Percentiles rank a stretch among this genome's conserved stretches.
These are phyloP conservation scores for Rhyacichthys aspro DNA, from an alignment of 2,797 vertebrate genomes.

Conservation along the genomic window DNA sequence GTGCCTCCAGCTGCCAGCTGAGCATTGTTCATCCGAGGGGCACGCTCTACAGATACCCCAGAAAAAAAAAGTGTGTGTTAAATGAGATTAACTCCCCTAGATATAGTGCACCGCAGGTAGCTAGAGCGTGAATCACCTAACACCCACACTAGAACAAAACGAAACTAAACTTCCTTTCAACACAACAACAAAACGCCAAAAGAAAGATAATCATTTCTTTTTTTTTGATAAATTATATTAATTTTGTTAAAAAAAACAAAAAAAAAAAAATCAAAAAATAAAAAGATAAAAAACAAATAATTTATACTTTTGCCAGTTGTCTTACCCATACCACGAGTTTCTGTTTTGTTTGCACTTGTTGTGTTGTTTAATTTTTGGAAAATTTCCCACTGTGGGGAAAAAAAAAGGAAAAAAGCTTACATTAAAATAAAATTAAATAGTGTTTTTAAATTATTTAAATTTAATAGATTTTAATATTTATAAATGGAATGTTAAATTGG, in stretches of 20 bases:
- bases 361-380: constrained; percentile 92
- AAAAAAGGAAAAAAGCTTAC: constrained; percentile 60
- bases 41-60: constrained; percentile 76
- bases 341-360: constrained; percentile 85
- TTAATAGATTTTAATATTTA: too few relatives aligned
- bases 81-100: constrained; percentile 72
- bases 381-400: constrained; percentile 85
- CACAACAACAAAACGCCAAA: constrained; percentile 33
- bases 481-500: too few relatives aligned
- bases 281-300: too few relatives aligned
- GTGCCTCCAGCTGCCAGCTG: constrained; percentile 85
- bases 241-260: too few relatives aligned
- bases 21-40: constrained; percentile 84
- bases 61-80: constrained; percentile 63
- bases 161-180: constrained; percentile 48
- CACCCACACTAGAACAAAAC: constrained; percentile 32
- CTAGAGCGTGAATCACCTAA: constrained; percentile 52
- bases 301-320: too few relatives aligned
- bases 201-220: constrained; percentile 58
- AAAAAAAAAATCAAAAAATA: too few relatives aligned
- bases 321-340: constrained; percentile 85
- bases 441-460: too few relatives aligned
- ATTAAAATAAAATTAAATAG: too few relatives aligned
- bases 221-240: constrained; percentile 55
- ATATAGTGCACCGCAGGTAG: constrained; percentile 23